These are phyloP conservation scores for Promerops cafer DNA, from an alignment of 2,113 vertebrate genomes.

Conservation along the genomic window DNA sequence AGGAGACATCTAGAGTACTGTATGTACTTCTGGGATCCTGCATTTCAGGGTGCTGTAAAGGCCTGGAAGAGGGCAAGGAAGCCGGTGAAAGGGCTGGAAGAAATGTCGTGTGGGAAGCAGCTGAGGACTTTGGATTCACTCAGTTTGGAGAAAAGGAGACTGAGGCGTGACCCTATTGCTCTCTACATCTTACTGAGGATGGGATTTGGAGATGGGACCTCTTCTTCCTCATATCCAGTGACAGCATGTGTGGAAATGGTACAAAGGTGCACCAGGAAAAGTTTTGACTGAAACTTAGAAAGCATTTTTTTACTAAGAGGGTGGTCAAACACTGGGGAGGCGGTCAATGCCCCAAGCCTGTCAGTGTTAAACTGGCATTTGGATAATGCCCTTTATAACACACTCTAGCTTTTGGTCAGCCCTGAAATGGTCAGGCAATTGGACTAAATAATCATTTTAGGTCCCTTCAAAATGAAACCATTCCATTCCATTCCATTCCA, in stretches of 20 bases:
- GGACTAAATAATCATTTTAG: neutral
- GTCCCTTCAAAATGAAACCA: neutral
- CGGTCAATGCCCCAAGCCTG: fast-evolving
- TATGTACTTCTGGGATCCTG: neutral
- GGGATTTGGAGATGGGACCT: neutral
- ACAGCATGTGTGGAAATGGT: neutral
- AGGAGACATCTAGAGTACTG: neutral
- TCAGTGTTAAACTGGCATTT: fast-evolving
- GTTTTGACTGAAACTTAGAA: neutral
- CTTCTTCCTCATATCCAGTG: neutral
- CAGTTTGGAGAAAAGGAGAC: neutral
- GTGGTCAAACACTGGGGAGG: neutral
- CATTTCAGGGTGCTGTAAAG: neutral
- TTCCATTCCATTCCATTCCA: neutral
- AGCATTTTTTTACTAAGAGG: neutral
- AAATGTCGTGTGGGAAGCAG: neutral
- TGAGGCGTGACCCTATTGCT: fast-evolving
- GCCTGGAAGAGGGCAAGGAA: neutral
- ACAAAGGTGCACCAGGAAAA: fast-evolving
- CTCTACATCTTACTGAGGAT: neutral
- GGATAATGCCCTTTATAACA: neutral
- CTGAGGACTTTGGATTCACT: neutral
- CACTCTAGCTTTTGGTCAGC: neutral
- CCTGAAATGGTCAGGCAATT: neutral
- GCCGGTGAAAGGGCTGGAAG: neutral